phyloP scores from a whole-genome alignment of 2,797 vertebrate species.

The Danio tinwini region DNA sequence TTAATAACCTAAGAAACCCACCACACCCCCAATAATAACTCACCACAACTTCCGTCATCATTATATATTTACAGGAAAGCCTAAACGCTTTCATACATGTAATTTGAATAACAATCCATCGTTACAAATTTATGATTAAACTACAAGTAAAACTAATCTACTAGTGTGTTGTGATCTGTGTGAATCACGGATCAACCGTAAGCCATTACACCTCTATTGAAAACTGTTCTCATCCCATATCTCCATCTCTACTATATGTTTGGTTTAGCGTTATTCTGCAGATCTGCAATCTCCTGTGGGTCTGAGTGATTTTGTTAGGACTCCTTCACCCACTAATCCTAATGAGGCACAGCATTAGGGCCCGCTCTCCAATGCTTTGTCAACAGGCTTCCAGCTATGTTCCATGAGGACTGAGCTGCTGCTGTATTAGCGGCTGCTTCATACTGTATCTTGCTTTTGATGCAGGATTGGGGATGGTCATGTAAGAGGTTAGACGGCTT shows the following conservation, averaged over 20 bases:
- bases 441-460: slow-evolving; percentile 17
- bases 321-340: slow-evolving; percentile 37
- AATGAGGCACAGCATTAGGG: slow-evolving; percentile 39
- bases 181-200: too few species aligned
- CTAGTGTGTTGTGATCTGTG: too few species aligned
- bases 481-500: slow-evolving; percentile 32
- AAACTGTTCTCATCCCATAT: too few species aligned
- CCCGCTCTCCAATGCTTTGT: slow-evolving; percentile 42
- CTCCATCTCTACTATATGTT: slow-evolving; percentile 19
- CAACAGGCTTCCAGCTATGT: slow-evolving; percentile 43
- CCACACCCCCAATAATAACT: too few species aligned
- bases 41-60: too few species aligned
- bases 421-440: slow-evolving; percentile 6
- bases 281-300: slow-evolving; percentile 35
- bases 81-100: too few species aligned
- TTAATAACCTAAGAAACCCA: too few species aligned
- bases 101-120: too few species aligned
- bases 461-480: neutral
- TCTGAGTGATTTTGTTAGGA: slow-evolving; percentile 31
- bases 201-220: too few species aligned
- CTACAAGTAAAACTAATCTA: too few species aligned
- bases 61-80: too few species aligned
- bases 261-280: neutral
- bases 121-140: too few species aligned
- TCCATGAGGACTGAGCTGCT: slow-evolving; percentile 29